phyloP scores from a whole-genome alignment of 2,888 invertebrate genomes.

The Ephialtes manifestator region DNA sequence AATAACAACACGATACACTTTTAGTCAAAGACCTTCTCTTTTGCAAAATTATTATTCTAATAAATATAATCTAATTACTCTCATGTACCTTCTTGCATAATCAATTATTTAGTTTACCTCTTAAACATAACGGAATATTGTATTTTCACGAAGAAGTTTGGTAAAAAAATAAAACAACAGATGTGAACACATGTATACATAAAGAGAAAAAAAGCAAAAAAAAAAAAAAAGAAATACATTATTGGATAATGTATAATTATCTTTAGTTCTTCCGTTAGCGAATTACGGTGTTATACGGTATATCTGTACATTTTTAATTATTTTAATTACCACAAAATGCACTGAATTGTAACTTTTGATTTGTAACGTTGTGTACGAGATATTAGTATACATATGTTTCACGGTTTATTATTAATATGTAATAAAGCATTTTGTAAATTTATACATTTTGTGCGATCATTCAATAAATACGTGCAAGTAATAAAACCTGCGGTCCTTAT shows the following conservation, averaged over 20 bases:
- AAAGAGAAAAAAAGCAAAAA: too few relatives aligned
- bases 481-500: not conserved
- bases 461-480: conserved; percentile 33
- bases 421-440: conserved; percentile 77
- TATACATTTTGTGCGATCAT: conserved; percentile 62
- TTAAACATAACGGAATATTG: conserved; percentile 35
- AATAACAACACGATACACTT: conserved; percentile 36
- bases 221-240: conserved; percentile 12
- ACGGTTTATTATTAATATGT: conserved; percentile 69
- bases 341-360: conserved; percentile 49
- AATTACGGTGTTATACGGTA: conserved; percentile 50
- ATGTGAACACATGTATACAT: conserved; percentile 5
- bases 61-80: conserved; percentile 46
- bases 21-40: conserved; percentile 38
- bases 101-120: conserved; percentile 47
- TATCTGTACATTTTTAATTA: conserved; percentile 14
- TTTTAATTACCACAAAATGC: conserved; percentile 49
- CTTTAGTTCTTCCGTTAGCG: conserved; percentile 65
- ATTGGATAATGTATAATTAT: conserved; percentile 39
- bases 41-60: conserved; percentile 43
- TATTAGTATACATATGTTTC: conserved; percentile 69
- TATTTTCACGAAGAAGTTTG: conserved; percentile 36
- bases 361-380: conserved; percentile 59
- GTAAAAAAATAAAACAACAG: conserved; percentile 1
- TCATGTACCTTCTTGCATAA: conserved; percentile 64